Percentiles rank a stretch among this genome's conserved stretches.
phyloP scores from a whole-genome alignment of 2,113 vertebrate genomes.

The Protobothrops mucrosquamatus region DNA sequence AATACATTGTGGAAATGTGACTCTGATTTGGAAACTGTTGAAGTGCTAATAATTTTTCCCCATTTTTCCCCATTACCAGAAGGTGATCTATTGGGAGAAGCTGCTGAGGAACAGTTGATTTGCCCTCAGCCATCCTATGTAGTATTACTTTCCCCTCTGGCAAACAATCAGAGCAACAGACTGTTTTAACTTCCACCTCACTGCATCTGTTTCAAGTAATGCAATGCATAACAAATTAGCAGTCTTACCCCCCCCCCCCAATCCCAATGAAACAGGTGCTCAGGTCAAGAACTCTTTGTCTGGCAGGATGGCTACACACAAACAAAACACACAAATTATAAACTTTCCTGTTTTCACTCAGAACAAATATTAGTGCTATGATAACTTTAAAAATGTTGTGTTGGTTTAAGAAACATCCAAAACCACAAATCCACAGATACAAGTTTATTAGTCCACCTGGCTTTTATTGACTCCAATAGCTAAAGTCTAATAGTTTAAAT shows the following conservation, averaged over 20 bases:
- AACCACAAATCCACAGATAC: background rate
- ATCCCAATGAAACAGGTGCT: slow-evolving; percentile 53
- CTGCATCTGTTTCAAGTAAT: slow-evolving; percentile 59
- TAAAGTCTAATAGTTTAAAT: background rate
- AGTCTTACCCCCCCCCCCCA: slow-evolving; percentile 25
- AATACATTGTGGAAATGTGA: slow-evolving; percentile 17
- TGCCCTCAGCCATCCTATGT: slow-evolving; percentile 25
- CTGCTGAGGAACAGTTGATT: slow-evolving; percentile 25
- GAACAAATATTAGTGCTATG: slow-evolving; percentile 35
- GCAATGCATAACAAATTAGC: slow-evolving; percentile 61
- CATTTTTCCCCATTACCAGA: background rate
- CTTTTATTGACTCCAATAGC: background rate
- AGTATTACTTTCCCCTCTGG: slow-evolving; percentile 50
- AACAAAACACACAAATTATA: background rate
- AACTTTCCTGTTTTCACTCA: background rate
- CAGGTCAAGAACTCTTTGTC: slow-evolving; percentile 53
- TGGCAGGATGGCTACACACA: slow-evolving; percentile 50
- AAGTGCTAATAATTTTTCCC: background rate
- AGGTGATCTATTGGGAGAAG: slow-evolving; percentile 35
- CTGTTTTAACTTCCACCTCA: slow-evolving; percentile 54
- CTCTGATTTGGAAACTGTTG: slow-evolving; percentile 18
- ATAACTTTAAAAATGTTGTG: background rate
- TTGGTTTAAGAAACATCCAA: background rate
- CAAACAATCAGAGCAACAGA: slow-evolving; percentile 60
- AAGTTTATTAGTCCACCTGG: background rate